Base-by-base conservation (phyloP, 2,888 invertebrate genomes). In the Hesperia comma region DNA sequence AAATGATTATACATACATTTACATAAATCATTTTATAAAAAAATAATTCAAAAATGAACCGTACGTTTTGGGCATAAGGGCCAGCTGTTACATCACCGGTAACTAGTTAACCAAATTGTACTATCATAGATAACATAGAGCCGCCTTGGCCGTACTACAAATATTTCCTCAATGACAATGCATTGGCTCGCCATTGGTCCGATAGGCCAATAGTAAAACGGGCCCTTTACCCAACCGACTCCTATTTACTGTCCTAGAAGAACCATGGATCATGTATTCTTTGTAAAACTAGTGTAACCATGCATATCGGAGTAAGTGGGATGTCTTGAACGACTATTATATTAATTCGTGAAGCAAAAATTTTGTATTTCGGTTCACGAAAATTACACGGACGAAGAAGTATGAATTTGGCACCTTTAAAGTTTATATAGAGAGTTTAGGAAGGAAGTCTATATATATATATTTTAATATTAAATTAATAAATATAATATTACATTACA, bases 201-300 rank as follows among this genome's bases (percentile, higher is more conserved):
- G 67, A 6, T 69, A 67, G 68, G 66, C 67, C 58, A 70, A 67
- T 68, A 70, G 70, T 70, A 73, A 69, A 72, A 70, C 63, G 46
- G 67, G 70, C 49, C 71, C 70, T 68, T 68, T 61, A 46, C 56
- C 62, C 54, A 68, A 72, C 72, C 73, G 64, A 69, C 66, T 68
- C 60, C 62, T 57, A 63, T 70, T 62, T 73, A 71, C 70, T 71
- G 73, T 75, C 75, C 75, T 75, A 75, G 75, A 72, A 71, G 67
- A 56, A 66, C 61, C 71, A 69, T 69, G 70, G 70, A 70, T 62
- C 68, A 62, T 60, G 68, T 68, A 69, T 72, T 70, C 70, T 75
- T 72, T 73, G 71, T 72, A 49, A 49, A 19, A 19, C 19, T 49
- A 49, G 19, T 17, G 19, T 49, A 12, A 49, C 49, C 49, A 49